phyloP scores from a whole-genome alignment of 2,797 vertebrate genomes.

The Philypnodon macrostomus region DNA sequence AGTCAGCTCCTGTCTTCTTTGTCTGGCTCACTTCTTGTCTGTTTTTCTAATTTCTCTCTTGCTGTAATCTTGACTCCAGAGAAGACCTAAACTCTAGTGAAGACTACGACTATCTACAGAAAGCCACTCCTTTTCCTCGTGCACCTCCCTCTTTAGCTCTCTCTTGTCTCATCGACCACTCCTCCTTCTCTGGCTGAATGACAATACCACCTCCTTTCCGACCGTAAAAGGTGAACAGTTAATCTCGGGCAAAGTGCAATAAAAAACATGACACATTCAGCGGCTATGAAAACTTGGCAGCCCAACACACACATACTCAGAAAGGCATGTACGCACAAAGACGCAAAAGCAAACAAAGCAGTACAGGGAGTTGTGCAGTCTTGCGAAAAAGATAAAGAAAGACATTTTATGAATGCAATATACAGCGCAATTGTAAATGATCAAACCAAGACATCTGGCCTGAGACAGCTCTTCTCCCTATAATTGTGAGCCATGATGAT shows the following conservation, averaged over 20 bases:
- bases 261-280: slow-evolving; percentile 71
- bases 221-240: slow-evolving; percentile 81
- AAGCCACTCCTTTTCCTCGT: slow-evolving; percentile 81
- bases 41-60: slow-evolving; percentile 61
- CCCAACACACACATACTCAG: slow-evolving; percentile 6
- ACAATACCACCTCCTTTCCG: slow-evolving; percentile 71
- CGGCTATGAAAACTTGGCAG: slow-evolving; percentile 57
- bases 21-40: slow-evolving; percentile 46
- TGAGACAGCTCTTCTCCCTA: slow-evolving; percentile 19
- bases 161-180: slow-evolving; percentile 52
- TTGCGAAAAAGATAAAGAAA: slow-evolving; percentile 25
- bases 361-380: slow-evolving; percentile 45
- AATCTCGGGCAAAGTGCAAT: slow-evolving; percentile 71
- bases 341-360: slow-evolving; percentile 32
- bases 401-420: slow-evolving; percentile 17
- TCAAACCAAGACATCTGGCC: slow-evolving; percentile 13
- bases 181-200: slow-evolving; percentile 67
- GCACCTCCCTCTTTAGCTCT: slow-evolving; percentile 54
- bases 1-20: slow-evolving; percentile 37
- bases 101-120: slow-evolving; percentile 68
- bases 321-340: slow-evolving; percentile 21
- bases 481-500: slow-evolving; percentile 58
- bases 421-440: slow-evolving; percentile 23
- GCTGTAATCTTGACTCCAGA: slow-evolving; percentile 61
- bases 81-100: slow-evolving; percentile 61